phyloP scores from a whole-genome alignment of 92 coral and sea anemone species.

The Epizoanthus rinbou region DNA sequence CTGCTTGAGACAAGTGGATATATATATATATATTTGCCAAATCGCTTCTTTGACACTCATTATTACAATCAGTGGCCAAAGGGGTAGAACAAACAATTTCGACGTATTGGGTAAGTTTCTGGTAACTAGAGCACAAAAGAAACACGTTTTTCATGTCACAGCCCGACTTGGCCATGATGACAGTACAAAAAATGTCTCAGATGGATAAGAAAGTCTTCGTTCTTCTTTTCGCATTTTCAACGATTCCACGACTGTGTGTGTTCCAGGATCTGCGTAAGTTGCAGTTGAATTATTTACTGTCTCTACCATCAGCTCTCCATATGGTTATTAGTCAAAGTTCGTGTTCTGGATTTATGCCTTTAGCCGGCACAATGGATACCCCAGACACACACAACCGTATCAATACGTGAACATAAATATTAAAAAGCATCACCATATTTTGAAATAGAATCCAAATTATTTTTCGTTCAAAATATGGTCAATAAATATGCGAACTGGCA shows the following conservation, averaged over 20 bases:
- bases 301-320: neutral
- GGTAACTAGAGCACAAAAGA: too few species aligned
- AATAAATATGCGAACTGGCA: too few species aligned
- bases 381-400: too few species aligned
- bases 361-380: too few species aligned
- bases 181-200: neutral
- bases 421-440: too few species aligned
- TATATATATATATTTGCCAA: neutral
- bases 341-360: too few species aligned
- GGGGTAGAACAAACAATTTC: neutral
- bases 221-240: constrained; percentile 10
- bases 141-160: neutral
- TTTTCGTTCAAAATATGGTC: too few species aligned
- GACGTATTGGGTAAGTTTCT: too few species aligned
- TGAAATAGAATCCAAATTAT: too few species aligned
- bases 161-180: neutral
- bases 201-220: constrained; percentile 3
- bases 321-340: too few species aligned
- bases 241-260: neutral
- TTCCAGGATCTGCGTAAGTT: constrained; percentile 6
- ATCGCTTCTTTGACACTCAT: neutral
- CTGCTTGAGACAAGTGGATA: constrained; percentile 19
- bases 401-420: too few species aligned
- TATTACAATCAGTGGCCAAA: neutral
- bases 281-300: neutral